A percentile compares a stretch with the other conserved stretches of the same genome.
These are phyloP conservation scores for Nysson spinosus DNA, from an alignment of 2,888 invertebrate genomes.

Conservation along the genomic window DNA sequence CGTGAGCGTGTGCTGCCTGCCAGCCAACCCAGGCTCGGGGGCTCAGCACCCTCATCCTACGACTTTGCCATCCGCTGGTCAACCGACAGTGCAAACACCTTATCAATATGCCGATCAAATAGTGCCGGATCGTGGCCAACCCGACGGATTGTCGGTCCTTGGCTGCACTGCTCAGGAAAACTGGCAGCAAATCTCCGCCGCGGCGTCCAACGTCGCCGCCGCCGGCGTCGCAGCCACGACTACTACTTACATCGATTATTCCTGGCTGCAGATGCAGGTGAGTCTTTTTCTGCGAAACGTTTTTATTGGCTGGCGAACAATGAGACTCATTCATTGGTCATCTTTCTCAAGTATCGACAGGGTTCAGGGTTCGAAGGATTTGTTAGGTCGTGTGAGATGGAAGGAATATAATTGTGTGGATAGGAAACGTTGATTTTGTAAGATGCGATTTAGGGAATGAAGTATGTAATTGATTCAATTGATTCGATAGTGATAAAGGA, in stretches of 20 bases:
- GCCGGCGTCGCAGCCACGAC: constrained; percentile 62
- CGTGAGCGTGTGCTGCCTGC: constrained; percentile 76
- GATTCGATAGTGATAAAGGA: no score
- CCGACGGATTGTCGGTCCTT: constrained; percentile 69
- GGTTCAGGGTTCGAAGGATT: no score
- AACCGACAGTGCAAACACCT: constrained; percentile 65
- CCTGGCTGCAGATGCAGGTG: constrained; percentile 76
- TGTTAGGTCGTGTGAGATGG: no score
- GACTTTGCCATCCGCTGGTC: constrained; percentile 64
- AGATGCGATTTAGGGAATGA: no score
- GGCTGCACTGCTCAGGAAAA: constrained; percentile 66
- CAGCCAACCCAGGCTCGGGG: constrained; percentile 74
- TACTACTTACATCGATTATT: constrained; percentile 75
- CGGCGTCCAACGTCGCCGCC: constrained; percentile 51
- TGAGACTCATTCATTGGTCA: no score
- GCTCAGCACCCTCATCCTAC: constrained; percentile 71
- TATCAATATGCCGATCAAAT: constrained; percentile 76
- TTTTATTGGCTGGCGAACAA: no score
- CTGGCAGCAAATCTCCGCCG: constrained; percentile 69
- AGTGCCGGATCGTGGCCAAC: constrained; percentile 74
- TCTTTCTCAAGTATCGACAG: no score
- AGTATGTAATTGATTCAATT: no score
- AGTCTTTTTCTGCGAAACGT: constrained; percentile 16
- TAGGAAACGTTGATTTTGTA: no score
- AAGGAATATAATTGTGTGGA: no score